Percentiles rank a stretch among this genome's conserved stretches.
phyloP scores from a whole-genome alignment of 2,113 vertebrate genomes.

The Brienomyrus brachyistius region DNA sequence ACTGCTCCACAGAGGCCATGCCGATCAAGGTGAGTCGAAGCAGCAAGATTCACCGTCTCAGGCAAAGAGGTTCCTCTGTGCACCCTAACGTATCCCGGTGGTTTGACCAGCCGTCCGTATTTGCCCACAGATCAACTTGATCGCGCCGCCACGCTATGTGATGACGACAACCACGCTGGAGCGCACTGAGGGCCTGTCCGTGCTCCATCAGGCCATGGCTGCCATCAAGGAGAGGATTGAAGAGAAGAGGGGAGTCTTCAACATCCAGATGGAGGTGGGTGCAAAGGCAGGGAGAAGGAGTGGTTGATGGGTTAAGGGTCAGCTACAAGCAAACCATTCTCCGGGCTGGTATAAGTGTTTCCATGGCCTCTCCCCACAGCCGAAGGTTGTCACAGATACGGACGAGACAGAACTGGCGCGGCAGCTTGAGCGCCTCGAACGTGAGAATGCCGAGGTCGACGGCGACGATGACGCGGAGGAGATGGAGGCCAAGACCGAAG shows the following conservation, averaged over 20 bases:
- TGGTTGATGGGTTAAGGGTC: not conserved
- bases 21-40: slow-evolving; percentile 81
- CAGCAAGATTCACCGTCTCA: not conserved
- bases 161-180: slow-evolving; percentile 98
- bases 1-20: slow-evolving; percentile 93
- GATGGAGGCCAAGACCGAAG: slow-evolving; percentile 95
- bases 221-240: slow-evolving; percentile 98
- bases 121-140: slow-evolving; percentile 84
- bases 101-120: not conserved
- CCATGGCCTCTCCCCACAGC: slow-evolving; percentile 53
- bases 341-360: not conserved
- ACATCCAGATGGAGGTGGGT: slow-evolving; percentile 93
- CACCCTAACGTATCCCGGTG: not conserved
- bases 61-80: not conserved
- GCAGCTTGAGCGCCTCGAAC: slow-evolving; percentile 88
- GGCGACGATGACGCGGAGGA: slow-evolving; percentile 93
- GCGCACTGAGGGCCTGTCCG: slow-evolving; percentile 91
- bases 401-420: slow-evolving; percentile 93
- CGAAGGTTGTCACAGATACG: slow-evolving; percentile 95
- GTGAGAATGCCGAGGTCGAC: slow-evolving; percentile 94
- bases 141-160: slow-evolving; percentile 94
- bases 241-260: slow-evolving; percentile 95
- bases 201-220: slow-evolving; percentile 95
- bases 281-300: not conserved
- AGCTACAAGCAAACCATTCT: not conserved